Conservation (phyloP, 1,140 invertebrate genomes). For the Drosophila tropicalis region DNA sequence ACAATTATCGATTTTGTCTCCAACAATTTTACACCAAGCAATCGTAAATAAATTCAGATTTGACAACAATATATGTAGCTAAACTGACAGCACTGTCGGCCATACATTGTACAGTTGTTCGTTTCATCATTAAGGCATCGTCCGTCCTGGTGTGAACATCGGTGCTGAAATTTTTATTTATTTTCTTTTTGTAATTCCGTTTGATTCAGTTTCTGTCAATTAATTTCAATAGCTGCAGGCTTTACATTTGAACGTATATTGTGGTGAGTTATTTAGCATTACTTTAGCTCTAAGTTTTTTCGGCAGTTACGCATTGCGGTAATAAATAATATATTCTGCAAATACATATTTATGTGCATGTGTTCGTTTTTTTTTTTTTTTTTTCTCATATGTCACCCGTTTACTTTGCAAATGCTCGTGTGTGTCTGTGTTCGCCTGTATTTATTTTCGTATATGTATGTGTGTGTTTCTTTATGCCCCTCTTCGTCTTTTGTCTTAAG, state of each 20-base stretch:
- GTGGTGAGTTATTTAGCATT: background rate
- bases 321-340: background rate
- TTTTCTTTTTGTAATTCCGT: background rate
- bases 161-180: background rate
- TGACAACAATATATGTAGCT: background rate
- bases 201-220: too few species aligned
- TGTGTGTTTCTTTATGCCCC: background rate
- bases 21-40: too few species aligned
- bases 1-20: too few species aligned
- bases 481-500: background rate
- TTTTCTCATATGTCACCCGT: background rate
- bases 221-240: too few species aligned
- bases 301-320: background rate
- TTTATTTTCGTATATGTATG: background rate
- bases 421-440: background rate
- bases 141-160: constrained; percentile 35
- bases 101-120: background rate
- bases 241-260: background rate
- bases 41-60: too few species aligned
- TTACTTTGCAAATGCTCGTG: background rate
- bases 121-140: constrained; percentile 37
- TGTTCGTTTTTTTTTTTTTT: background rate
- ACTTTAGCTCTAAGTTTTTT: background rate
- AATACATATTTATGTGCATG: background rate
- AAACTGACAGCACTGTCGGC: background rate